phyloP scores from a whole-genome alignment of 1,140 invertebrate species.

The Hycleus cichorii region DNA sequence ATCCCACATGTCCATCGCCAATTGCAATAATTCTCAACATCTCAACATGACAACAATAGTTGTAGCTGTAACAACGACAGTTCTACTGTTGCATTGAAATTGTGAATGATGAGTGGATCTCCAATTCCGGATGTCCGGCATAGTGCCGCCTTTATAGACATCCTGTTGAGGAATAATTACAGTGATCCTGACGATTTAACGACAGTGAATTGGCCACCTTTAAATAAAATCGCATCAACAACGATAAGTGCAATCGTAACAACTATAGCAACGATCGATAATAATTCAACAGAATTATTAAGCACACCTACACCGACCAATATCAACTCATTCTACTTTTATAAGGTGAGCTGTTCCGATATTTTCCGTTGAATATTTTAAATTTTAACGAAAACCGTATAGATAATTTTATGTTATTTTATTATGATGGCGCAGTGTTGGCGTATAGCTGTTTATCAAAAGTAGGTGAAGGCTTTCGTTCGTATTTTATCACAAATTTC shows the following conservation, averaged over 20 bases:
- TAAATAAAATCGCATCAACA: neutral
- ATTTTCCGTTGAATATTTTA: too few species aligned
- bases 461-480: too few species aligned
- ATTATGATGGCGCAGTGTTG: too few species aligned
- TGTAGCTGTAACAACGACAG: too few species aligned
- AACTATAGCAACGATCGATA: neutral
- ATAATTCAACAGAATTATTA: slow-evolving; percentile 2
- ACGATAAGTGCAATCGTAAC: neutral
- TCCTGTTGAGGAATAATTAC: slow-evolving; percentile 4
- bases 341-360: slow-evolving; percentile 7
- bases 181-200: neutral
- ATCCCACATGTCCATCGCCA: too few species aligned
- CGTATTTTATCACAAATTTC: too few species aligned
- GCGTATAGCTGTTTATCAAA: too few species aligned
- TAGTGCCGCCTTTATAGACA: slow-evolving; percentile 7
- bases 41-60: too few species aligned
- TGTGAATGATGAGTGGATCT: slow-evolving; percentile 12
- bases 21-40: too few species aligned
- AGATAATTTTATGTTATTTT: too few species aligned
- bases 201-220: neutral
- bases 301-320: slow-evolving; percentile 7
- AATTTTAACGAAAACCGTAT: too few species aligned
- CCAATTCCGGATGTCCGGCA: slow-evolving; percentile 10
- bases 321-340: slow-evolving; percentile 13
- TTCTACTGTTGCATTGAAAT: too few species aligned